These are phyloP conservation scores for Empis stercorea DNA, from an alignment of 2,888 invertebrate genomes.

Conservation along the genomic window DNA sequence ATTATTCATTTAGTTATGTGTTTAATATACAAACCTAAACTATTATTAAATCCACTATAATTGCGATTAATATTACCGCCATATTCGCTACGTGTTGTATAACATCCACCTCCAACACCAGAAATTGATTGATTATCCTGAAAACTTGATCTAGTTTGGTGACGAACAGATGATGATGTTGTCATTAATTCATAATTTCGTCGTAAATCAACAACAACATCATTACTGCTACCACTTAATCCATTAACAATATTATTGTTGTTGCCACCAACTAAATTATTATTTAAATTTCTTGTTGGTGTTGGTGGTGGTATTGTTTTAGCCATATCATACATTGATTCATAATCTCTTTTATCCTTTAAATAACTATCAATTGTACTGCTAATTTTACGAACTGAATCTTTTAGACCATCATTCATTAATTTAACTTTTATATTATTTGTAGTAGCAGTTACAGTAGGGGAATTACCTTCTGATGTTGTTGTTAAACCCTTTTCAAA, in stretches of 20 bases:
- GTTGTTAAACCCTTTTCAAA: slow-evolving; percentile 26
- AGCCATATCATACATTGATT: slow-evolving; percentile 29
- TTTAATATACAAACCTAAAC: slow-evolving; percentile 25
- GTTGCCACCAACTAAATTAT: too few species aligned
- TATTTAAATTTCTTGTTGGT: slow-evolving; percentile 24
- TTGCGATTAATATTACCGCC: slow-evolving; percentile 14
- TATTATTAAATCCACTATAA: slow-evolving; percentile 26
- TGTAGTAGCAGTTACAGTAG: neutral
- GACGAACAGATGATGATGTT: slow-evolving; percentile 18
- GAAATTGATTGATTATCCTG: slow-evolving; percentile 14
- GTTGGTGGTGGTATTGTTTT: slow-evolving; percentile 22
- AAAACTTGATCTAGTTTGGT: slow-evolving; percentile 8
- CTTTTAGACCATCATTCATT: slow-evolving; percentile 26
- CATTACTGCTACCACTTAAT: neutral
- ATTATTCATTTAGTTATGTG: neutral
- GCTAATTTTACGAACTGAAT: slow-evolving; percentile 35
- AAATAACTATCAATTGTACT: slow-evolving; percentile 35
- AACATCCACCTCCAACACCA: slow-evolving; percentile 19
- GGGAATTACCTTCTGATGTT: neutral
- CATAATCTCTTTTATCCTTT: slow-evolving; percentile 34
- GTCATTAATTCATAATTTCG: slow-evolving; percentile 21
- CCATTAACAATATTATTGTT: neutral
- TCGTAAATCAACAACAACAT: slow-evolving; percentile 4
- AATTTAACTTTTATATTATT: neutral
- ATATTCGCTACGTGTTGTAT: slow-evolving; percentile 31